A percentile compares a stretch with the other conserved stretches of the same genome.
phyloP scores from a whole-genome alignment of 2,113 vertebrate species.

The Mystacornis crossleyi region DNA sequence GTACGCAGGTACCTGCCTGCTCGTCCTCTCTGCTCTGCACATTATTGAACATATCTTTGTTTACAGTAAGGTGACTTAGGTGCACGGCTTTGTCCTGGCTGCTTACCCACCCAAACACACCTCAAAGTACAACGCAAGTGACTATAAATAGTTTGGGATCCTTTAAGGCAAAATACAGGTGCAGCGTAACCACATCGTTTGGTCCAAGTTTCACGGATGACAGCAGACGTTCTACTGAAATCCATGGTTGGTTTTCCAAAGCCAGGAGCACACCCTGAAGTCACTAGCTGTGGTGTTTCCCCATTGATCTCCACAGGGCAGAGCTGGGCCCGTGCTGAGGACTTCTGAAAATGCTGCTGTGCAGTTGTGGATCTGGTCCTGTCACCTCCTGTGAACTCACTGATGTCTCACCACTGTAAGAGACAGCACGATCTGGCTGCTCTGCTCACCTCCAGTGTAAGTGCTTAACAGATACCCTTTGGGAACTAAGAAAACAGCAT shows the following conservation, averaged over 20 bases:
- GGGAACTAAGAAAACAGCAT: not conserved
- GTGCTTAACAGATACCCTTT: not conserved
- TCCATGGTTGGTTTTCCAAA: not conserved
- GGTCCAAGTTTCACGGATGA: not conserved
- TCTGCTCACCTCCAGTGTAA: not conserved
- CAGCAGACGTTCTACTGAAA: not conserved
- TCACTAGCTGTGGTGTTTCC: not conserved
- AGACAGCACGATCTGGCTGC: not conserved
- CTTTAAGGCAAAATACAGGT: not conserved
- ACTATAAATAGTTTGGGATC: constrained; percentile 19
- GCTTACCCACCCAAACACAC: constrained; percentile 23
- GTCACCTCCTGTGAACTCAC: not conserved
- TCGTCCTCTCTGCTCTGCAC: not conserved
- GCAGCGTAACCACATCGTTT: rapidly evolving
- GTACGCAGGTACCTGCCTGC: rapidly evolving
- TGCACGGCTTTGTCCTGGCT: not conserved
- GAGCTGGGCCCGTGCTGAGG: not conserved
- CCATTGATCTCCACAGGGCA: not conserved
- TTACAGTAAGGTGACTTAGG: not conserved
- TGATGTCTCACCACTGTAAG: not conserved
- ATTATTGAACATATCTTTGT: not conserved
- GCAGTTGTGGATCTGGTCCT: not conserved
- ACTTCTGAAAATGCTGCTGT: not conserved
- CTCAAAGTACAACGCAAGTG: not conserved
- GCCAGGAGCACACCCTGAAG: not conserved